phyloP scores from a whole-genome alignment of 1,140 invertebrate genomes.

The Achatina immaculata region DNA sequence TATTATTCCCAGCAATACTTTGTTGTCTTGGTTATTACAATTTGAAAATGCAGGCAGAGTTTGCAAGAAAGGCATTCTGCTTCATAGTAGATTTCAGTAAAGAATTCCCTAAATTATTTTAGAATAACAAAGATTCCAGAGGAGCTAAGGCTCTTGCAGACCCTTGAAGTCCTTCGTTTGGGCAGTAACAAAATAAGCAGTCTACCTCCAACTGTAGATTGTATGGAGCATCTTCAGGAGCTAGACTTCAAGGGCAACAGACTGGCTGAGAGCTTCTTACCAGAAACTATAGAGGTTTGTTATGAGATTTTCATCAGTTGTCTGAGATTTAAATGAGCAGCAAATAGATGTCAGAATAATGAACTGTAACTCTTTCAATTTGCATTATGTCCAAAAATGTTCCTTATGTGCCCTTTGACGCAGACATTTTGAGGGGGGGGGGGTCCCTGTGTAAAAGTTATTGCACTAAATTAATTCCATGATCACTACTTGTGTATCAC shows the following conservation, averaged over 20 bases:
- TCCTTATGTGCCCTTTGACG: neutral
- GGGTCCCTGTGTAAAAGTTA: neutral
- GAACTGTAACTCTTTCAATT: neutral
- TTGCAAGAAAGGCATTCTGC: too few relatives aligned
- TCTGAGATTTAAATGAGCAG: too few relatives aligned
- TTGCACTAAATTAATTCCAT: neutral
- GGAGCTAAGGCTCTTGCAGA: neutral
- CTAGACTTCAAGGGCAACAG: slow-evolving; percentile 59
- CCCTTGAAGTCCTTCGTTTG: slow-evolving; percentile 29
- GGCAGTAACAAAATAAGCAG: slow-evolving; percentile 55
- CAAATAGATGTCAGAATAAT: neutral
- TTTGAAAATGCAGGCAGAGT: too few relatives aligned
- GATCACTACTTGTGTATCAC: too few relatives aligned
- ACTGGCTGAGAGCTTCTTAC: slow-evolving; percentile 59
- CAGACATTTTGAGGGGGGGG: neutral
- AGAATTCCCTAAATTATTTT: neutral
- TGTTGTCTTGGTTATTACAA: too few relatives aligned
- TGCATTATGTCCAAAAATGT: neutral
- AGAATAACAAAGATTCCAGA: slow-evolving; percentile 1
- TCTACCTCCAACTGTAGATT: slow-evolving; percentile 58
- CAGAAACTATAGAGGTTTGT: slow-evolving; percentile 50
- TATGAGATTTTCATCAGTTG: neutral
- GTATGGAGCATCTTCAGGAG: slow-evolving; percentile 49
- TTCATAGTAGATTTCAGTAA: too few relatives aligned
- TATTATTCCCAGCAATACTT: too few relatives aligned